Evolutionary conservation across 2,797 vertebrate species (phyloP), one percentile per base, ranked within the genome.

Genomic region (Scleropages formosus): DNA sequence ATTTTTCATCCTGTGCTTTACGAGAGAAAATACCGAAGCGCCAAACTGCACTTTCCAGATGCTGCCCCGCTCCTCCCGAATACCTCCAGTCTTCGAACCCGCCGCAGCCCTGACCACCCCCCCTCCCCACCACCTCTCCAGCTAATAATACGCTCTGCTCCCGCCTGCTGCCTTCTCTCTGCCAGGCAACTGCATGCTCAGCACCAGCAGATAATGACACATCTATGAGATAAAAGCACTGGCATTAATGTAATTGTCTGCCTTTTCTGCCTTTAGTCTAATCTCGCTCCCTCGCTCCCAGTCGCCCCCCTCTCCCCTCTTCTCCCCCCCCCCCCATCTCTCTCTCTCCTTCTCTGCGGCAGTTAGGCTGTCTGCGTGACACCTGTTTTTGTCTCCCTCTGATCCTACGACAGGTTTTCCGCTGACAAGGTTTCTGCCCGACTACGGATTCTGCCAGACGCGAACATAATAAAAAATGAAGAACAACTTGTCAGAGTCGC

Each of bases 391-490:
- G 93, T 94, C 93, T 95, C 92, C 31, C 88, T 95, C 94, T 95
- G 93, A 95, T 95, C 94, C 92, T 87, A 91, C 90, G 91, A 95
- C 91, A 91, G 92, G 90, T 91, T 95, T 95, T 94, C 90, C 90
- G 89, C 94, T 96, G 94, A 96, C 91, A 91, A 91, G 92, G 88
- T 92, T 94, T 94, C 94, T 93, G 94, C 93, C 94, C 95, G 94
- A 96, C 94, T 95, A 89, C 91, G 90, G 90, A 87, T 92, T 88
- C 88, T 92, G 93, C 92, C 88, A 95, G 94, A 95, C 93, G 95
- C 92, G 93, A 95, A 94, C 91, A 94, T 94, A 95, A 96, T 96
- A 96, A 96, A 96, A 96, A 94, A 96, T 95, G 93, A 96, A 94
- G 93, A 94, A 95, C 90, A 94, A 91, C 93, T 95, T 96, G 95